Evolutionary conservation across 2,888 invertebrate genomes (phyloP), one percentile per base, ranked within the genome.

Genomic region (Gnatocerus cornutus): DNA sequence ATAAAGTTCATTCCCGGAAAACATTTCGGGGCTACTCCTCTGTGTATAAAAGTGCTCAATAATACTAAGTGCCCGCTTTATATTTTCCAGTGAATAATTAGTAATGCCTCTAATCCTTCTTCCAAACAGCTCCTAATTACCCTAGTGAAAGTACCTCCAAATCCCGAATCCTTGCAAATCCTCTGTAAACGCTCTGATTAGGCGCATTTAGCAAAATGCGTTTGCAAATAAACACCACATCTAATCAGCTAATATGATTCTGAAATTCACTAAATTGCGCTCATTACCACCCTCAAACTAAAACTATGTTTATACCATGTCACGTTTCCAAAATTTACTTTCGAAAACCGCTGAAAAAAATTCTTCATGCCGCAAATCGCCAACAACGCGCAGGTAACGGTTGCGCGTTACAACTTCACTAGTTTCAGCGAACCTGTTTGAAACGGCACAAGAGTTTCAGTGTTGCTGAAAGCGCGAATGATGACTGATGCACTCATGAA

Each of bases 331-430:
- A 43, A 56, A 56, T 30, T 16, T 12, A 16, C 48, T 9, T 43
- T 43, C 14, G 21, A 41, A 41, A 41, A 41, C 12, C 41, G 41
- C 3, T 7, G 10, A 14, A 56, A 56, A 56, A 56, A 56, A 13
- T 55, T 52, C 3, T 14, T 56, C 43, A 14, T 16, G 13, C 29
- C 37, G 37, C 41, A 37, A 43, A 27, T 30, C 48, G 21, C 13
- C 29, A 12, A 30, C 48, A 69, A 30, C 61, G 75, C 76, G 76
- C 76, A 76, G 71, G 75, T 63, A 52, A 59, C 53, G 45, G 59
- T 70, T 76, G 76, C 76, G 76, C 76, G 66, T 43, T 71, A 48
- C 48, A 68, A 50, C 52, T 71, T 68, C 16, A 45, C 16, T 27
- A 58, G 53, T 65, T 63, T 64, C 55, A 55, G 63, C 41, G 43